A percentile compares a stretch with the other conserved stretches of the same genome.
These are phyloP conservation scores for Eupithecia subfuscata DNA, from an alignment of 2,888 invertebrate species.

Conservation along the genomic window DNA sequence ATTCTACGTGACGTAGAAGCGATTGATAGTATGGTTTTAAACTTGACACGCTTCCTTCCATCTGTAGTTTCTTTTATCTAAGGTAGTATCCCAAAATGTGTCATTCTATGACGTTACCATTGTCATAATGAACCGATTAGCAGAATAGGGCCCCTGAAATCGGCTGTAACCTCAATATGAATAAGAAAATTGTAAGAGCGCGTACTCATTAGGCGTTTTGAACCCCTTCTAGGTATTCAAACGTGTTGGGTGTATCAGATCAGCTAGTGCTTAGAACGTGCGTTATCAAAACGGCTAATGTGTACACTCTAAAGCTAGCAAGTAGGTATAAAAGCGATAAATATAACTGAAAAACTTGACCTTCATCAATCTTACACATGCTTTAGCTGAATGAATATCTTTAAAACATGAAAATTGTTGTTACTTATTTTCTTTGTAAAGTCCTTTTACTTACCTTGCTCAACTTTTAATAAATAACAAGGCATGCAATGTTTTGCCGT, in stretches of 20 bases:
- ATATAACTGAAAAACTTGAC: background rate
- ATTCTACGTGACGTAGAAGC: too few species aligned
- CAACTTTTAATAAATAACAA: background rate
- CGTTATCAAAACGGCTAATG: background rate
- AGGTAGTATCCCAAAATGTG: background rate
- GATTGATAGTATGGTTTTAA: background rate
- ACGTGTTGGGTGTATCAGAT: background rate
- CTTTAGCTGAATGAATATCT: background rate
- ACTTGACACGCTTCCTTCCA: background rate
- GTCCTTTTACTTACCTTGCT: background rate
- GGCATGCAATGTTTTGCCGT: background rate
- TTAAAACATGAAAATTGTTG: background rate
- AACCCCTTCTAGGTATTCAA: background rate
- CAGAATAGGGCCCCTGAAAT: background rate
- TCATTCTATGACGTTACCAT: background rate
- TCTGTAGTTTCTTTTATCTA: background rate
- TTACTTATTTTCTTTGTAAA: background rate
- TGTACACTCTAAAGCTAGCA: background rate
- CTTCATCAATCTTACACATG: background rate
- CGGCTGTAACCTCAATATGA: background rate
- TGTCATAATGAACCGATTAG: background rate
- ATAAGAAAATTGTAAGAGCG: background rate
- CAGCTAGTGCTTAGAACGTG: background rate
- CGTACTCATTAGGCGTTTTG: background rate
- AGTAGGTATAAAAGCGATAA: background rate